These are phyloP conservation scores for Agrilus mali DNA, from an alignment of 2,888 invertebrate genomes.

Conservation along the genomic window DNA sequence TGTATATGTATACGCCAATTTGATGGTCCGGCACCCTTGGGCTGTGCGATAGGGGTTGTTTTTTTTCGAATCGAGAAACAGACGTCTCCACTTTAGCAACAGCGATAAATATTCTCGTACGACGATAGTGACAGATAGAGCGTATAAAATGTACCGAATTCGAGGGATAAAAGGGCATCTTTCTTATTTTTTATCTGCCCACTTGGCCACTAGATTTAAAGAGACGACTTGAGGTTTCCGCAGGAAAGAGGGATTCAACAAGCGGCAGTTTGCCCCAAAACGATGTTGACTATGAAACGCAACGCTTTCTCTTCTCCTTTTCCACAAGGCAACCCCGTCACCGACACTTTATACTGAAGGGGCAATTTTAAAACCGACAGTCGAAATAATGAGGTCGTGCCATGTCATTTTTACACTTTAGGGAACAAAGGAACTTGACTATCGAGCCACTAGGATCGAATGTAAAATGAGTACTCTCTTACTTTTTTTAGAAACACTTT, in stretches of 20 bases:
- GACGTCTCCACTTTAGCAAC: conserved; percentile 15
- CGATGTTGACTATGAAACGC: neutral
- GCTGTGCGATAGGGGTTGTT: too few relatives aligned
- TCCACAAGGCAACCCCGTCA: too few relatives aligned
- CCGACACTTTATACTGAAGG: too few relatives aligned
- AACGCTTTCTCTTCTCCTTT: too few relatives aligned
- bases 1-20: too few relatives aligned
- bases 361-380: neutral
- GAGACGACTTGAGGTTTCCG: conserved; percentile 21
- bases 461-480: too few relatives aligned
- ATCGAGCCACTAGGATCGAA: too few relatives aligned
- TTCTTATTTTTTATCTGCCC: conserved; percentile 27
- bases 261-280: conserved; percentile 4
- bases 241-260: conserved; percentile 13
- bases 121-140: conserved; percentile 28
- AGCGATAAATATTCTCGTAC: conserved; percentile 24
- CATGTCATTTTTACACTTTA: neutral
- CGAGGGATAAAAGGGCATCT: conserved; percentile 25
- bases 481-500: too few relatives aligned
- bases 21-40: too few relatives aligned
- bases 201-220: conserved; percentile 26
- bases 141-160: conserved; percentile 27
- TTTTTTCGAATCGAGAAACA: conserved; percentile 6
- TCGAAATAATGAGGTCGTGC: neutral
- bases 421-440: too few relatives aligned